Conservation (phyloP, 2,113 vertebrate species). For the Crotalus viridis region DNA sequence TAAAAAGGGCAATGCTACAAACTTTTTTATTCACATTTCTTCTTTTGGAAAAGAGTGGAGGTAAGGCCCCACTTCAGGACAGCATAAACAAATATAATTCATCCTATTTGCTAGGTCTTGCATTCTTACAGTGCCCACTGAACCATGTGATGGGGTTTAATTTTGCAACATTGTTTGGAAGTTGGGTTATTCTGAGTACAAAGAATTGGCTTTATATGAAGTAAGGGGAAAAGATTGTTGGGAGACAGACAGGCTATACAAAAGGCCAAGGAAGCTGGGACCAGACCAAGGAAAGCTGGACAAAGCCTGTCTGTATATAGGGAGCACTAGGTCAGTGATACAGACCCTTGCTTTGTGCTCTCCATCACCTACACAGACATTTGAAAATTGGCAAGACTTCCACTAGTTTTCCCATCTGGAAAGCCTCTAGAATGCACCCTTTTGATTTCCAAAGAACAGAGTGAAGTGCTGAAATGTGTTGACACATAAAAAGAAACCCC, state of each 20-base stretch:
- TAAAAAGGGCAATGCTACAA: background rate
- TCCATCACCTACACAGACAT: conserved; percentile 39
- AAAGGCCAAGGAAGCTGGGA: conserved; percentile 18
- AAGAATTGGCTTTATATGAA: conserved; percentile 31
- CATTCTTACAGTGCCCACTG: background rate
- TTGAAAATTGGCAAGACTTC: conserved; percentile 47
- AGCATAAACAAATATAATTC: background rate
- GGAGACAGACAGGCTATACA: background rate
- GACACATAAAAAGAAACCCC: background rate
- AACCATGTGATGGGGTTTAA: background rate
- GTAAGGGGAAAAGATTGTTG: conserved; percentile 41
- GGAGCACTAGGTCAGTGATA: conserved; percentile 50
- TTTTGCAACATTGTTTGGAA: background rate
- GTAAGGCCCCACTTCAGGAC: background rate
- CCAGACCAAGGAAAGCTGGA: conserved; percentile 35
- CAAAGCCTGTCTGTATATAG: conserved; percentile 44
- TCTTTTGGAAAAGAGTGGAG: background rate
- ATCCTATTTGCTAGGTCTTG: background rate
- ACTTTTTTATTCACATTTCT: background rate
- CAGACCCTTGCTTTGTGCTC: conserved; percentile 39
- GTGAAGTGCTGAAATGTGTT: background rate
- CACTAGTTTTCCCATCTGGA: conserved; percentile 44
- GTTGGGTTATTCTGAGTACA: conserved; percentile 18
- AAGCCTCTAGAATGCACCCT: conserved; percentile 42
- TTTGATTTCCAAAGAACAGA: conserved; percentile 46